Percentiles rank a stretch among this genome's conserved stretches.
These are phyloP conservation scores for Drosophila lutescens DNA, from an alignment of 2,888 invertebrate genomes.

Conservation along the genomic window DNA sequence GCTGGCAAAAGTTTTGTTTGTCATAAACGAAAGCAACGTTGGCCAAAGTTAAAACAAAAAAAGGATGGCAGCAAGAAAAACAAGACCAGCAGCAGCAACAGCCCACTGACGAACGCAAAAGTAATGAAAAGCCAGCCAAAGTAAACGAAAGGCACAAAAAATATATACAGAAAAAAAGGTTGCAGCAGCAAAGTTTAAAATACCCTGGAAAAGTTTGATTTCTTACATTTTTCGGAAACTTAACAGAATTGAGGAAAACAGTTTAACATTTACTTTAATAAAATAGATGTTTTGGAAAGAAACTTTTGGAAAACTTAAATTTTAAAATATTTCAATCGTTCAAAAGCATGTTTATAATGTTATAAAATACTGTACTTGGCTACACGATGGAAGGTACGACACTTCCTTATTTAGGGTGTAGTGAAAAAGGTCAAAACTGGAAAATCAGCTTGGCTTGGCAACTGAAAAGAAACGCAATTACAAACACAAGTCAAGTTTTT, in stretches of 20 bases:
- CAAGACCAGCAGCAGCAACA: conserved; percentile 28
- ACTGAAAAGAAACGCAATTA: conserved; percentile 69
- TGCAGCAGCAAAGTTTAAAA: conserved; percentile 4
- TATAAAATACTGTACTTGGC: too few relatives aligned
- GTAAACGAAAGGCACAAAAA: conserved; percentile 28
- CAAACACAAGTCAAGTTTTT: conserved; percentile 72
- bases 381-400: background rate
- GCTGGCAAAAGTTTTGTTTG: conserved; percentile 70
- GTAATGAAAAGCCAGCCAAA: conserved; percentile 66
- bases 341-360: too few relatives aligned
- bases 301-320: too few relatives aligned
- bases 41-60: conserved; percentile 43
- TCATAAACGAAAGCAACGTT: conserved; percentile 66
- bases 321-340: too few relatives aligned
- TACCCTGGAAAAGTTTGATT: conserved; percentile 6
- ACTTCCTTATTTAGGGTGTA: background rate
- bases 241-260: too few relatives aligned
- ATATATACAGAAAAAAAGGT: conserved; percentile 15
- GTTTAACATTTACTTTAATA: too few relatives aligned
- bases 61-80: conserved; percentile 26
- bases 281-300: background rate
- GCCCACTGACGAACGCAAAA: conserved; percentile 48
- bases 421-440: conserved; percentile 9
- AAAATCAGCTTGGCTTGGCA: conserved; percentile 48
- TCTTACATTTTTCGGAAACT: background rate